A percentile compares a stretch with the other conserved stretches of the same genome.
These are phyloP conservation scores for Phortica magna DNA, from an alignment of 2,888 invertebrate species.

Conservation along the genomic window DNA sequence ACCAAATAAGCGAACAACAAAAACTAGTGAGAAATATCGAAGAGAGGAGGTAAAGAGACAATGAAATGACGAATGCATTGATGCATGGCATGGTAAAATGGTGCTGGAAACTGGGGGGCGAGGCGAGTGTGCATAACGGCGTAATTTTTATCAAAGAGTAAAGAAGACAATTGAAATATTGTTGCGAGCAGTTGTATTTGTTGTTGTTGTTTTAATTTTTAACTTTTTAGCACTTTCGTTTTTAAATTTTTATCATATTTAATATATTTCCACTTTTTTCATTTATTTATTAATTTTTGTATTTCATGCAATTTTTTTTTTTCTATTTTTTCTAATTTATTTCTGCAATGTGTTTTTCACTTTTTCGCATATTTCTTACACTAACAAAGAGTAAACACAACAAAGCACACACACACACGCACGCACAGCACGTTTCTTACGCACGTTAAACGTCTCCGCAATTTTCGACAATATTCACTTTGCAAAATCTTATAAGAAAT, in stretches of 20 bases:
- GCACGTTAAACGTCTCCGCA: background rate
- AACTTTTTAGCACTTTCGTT: slow-evolving; percentile 60
- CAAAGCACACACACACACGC: slow-evolving; percentile 36
- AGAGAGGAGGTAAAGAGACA: background rate
- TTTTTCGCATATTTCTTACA: slow-evolving; percentile 3
- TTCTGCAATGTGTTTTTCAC: background rate
- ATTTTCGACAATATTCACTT: slow-evolving; percentile 52
- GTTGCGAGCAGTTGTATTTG: slow-evolving; percentile 43
- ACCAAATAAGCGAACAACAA: slow-evolving; percentile 3
- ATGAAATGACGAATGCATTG: background rate
- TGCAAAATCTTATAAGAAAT: slow-evolving; percentile 74
- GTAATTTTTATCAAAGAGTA: slow-evolving; percentile 38
- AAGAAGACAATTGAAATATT: slow-evolving; percentile 49
- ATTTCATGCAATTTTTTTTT: background rate
- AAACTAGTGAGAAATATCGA: slow-evolving; percentile 39
- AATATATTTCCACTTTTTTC: slow-evolving; percentile 41
- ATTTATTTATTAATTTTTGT: slow-evolving; percentile 39
- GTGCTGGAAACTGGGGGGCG: background rate
- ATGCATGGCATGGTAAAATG: background rate
- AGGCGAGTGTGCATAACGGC: background rate
- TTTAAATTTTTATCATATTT: slow-evolving; percentile 45
- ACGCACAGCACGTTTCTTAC: background rate
- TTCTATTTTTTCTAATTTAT: slow-evolving; percentile 21
- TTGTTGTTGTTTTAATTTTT: slow-evolving; percentile 44
- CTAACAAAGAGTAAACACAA: background rate